Evolutionary conservation across 2,113 vertebrate species (phyloP).

Genomic region (Rostratula benghalensis): DNA sequence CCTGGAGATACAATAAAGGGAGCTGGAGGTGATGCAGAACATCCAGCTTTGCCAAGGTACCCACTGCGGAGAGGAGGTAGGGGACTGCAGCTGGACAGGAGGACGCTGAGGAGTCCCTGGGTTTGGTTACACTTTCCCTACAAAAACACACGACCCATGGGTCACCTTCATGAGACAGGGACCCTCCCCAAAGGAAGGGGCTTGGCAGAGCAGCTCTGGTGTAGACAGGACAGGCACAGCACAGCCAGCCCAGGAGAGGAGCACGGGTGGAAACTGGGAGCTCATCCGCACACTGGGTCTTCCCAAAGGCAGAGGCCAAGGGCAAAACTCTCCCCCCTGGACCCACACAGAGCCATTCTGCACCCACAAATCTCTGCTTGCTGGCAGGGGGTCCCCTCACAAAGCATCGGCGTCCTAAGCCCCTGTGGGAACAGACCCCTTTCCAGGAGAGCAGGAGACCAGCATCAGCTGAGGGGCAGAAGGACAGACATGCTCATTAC

Average conservation of each 20-base stretch:
- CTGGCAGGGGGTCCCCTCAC: accelerated
- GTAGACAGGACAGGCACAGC: background rate
- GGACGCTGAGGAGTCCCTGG: background rate
- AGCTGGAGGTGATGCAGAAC: background rate
- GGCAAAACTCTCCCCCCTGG: background rate
- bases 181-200: background rate
- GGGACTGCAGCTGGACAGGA: background rate
- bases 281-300: accelerated
- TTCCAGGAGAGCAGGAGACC: background rate
- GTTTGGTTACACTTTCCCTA: background rate
- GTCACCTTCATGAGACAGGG: background rate
- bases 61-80: accelerated
- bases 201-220: background rate
- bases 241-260: background rate
- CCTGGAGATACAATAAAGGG: background rate
- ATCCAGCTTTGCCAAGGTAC: background rate
- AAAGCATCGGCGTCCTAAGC: background rate
- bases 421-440: accelerated
- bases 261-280: accelerated
- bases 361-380: background rate
- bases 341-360: accelerated
- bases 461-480: background rate
- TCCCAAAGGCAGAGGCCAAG: background rate
- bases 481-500: accelerated
- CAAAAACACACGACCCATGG: background rate